Conservation (phyloP, 1,140 invertebrate genomes). For the Berghia stephanieae region DNA sequence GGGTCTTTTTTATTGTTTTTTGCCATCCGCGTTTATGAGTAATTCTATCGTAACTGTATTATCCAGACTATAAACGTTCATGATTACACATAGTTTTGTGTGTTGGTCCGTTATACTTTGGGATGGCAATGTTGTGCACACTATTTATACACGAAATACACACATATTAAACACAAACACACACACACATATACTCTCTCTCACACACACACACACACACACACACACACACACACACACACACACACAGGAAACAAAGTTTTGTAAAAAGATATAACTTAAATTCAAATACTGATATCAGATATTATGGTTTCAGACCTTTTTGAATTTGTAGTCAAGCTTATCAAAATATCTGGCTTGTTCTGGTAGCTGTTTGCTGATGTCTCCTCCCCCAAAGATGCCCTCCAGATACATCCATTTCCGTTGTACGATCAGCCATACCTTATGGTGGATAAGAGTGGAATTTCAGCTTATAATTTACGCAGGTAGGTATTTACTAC, state of each 20-base stretch:
- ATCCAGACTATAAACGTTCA: no score
- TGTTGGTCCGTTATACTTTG: no score
- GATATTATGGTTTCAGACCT: constrained; percentile 64
- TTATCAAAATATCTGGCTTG: constrained; percentile 87
- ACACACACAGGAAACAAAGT: background rate
- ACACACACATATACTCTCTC: no score
- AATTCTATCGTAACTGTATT: no score
- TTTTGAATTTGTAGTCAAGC: constrained; percentile 79
- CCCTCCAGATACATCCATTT: constrained; percentile 90
- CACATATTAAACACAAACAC: no score
- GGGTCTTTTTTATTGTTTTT: no score
- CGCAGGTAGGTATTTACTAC: background rate
- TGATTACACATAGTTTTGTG: no score
- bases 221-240: constrained; percentile 1
- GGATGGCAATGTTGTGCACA: no score
- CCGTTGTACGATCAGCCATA: constrained; percentile 81
- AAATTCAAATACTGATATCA: no score
- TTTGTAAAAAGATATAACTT: background rate
- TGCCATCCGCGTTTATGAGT: no score
- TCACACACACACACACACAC: no score
- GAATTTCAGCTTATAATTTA: background rate
- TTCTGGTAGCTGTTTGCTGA: constrained; percentile 81
- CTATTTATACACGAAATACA: no score
- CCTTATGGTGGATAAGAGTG: constrained; percentile 43
- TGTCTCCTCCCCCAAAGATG: constrained; percentile 87